These are phyloP conservation scores for Hirtodrosophila duncani DNA, from an alignment of 2,888 invertebrate genomes.

Conservation along the genomic window DNA sequence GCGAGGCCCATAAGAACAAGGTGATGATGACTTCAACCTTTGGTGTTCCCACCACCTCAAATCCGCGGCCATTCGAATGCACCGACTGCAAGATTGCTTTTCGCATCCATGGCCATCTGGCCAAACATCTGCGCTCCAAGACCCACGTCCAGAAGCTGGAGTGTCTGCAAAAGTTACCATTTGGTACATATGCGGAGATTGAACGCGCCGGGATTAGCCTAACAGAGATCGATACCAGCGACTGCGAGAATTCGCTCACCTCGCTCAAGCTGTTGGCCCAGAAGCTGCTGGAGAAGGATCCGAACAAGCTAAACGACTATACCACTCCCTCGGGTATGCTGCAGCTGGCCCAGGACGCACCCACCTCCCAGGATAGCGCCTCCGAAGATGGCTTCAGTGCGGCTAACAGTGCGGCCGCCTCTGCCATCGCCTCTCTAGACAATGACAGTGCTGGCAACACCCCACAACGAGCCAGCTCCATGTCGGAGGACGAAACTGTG, in stretches of 20 bases:
- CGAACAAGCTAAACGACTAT: conserved; percentile 83
- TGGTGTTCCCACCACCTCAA: conserved; percentile 89
- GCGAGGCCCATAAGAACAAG: conserved; percentile 94
- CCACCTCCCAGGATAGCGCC: conserved; percentile 74
- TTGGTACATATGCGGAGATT: conserved; percentile 95
- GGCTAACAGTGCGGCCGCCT: conserved; percentile 70
- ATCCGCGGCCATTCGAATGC: conserved; percentile 97
- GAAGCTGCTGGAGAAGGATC: conserved; percentile 89
- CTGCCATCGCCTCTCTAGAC: conserved; percentile 73
- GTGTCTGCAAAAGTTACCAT: conserved; percentile 93
- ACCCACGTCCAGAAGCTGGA: conserved; percentile 97
- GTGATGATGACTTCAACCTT: conserved; percentile 92
- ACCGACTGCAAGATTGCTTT: conserved; percentile 97
- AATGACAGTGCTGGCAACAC: conserved; percentile 75
- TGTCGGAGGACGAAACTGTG: conserved; percentile 70
- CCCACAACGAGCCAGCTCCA: conserved; percentile 69
- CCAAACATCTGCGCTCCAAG: conserved; percentile 97
- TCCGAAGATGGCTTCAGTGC: conserved; percentile 77
- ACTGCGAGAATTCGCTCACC: conserved; percentile 95
- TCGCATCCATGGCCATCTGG: conserved; percentile 96
- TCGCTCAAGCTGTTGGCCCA: conserved; percentile 90
- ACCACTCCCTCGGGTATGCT: conserved; percentile 75
- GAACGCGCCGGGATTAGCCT: conserved; percentile 93
- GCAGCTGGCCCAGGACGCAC: conserved; percentile 43
- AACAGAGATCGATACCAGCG: conserved; percentile 96